Conservation (phyloP, 2,888 invertebrate species). For the Cheilosia variabilis region DNA sequence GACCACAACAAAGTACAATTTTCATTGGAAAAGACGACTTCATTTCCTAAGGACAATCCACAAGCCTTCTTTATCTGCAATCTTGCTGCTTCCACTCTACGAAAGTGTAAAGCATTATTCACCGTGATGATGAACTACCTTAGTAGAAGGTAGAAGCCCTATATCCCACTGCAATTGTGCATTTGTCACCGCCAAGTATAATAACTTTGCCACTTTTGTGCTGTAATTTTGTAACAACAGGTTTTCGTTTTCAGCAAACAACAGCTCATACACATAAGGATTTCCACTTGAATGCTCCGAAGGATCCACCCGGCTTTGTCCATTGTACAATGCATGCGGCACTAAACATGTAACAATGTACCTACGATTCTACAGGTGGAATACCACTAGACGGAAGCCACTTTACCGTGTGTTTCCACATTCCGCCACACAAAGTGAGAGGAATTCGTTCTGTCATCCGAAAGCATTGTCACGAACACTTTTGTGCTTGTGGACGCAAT, state of each 20-base stretch:
- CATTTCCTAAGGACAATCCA: not conserved
- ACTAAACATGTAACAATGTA: conserved; percentile 7
- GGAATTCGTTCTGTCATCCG: conserved; percentile 5
- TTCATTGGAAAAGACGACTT: not conserved
- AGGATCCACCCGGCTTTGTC: conserved; percentile 52
- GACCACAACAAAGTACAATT: not conserved
- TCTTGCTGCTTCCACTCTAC: not conserved
- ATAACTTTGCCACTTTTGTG: conserved; percentile 62
- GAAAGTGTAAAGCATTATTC: not conserved
- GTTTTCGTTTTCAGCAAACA: conserved; percentile 27
- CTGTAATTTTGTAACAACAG: conserved; percentile 56
- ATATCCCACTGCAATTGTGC: conserved; percentile 37
- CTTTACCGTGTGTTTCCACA: conserved; percentile 2
- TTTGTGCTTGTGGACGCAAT: not conserved
- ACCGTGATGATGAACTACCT: conserved; percentile 39
- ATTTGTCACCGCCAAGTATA: conserved; percentile 45
- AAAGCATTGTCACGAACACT: conserved; percentile 39
- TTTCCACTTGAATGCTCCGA: conserved; percentile 51
- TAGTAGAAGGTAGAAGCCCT: not conserved
- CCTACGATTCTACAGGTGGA: conserved; percentile 55
- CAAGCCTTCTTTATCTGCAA: conserved; percentile 2
- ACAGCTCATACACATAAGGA: conserved; percentile 43
- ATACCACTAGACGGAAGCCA: conserved; percentile 21
- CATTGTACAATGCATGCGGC: conserved; percentile 37
- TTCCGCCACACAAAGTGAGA: conserved; percentile 23